Evolutionary conservation across 92 coral and sea anemone species (phyloP).

Genomic region (Nematostella vectensis): DNA sequence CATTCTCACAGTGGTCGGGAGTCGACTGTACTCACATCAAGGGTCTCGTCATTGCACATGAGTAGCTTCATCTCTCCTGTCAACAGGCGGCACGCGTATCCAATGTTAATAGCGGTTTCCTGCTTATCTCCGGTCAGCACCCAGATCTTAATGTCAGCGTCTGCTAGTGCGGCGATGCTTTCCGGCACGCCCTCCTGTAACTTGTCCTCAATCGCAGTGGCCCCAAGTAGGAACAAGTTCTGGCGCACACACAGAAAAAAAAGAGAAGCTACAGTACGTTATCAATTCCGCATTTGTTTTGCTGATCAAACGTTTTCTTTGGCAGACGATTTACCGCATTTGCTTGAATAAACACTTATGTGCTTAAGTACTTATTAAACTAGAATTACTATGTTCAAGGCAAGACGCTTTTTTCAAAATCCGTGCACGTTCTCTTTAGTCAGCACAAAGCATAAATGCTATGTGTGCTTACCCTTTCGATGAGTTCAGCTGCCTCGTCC

Average conservation of each 20-base stretch:
- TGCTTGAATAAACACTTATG: too few relatives aligned
- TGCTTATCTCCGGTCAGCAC: conserved; percentile 97
- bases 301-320: too few relatives aligned
- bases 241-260: conserved; percentile 23
- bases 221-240: conserved; percentile 95
- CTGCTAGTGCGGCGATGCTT: conserved; percentile 95
- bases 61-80: conserved; percentile 89
- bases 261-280: not conserved
- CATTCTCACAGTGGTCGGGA: too few relatives aligned
- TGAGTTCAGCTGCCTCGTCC: conserved; percentile 90
- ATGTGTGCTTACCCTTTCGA: conserved; percentile 61
- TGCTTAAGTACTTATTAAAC: too few relatives aligned
- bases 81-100: conserved; percentile 87
- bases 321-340: too few relatives aligned
- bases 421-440: too few relatives aligned
- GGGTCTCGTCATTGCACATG: conserved; percentile 72
- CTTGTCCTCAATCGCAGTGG: conserved; percentile 99
- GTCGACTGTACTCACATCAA: conserved; percentile 57
- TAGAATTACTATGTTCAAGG: too few relatives aligned
- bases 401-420: too few relatives aligned
- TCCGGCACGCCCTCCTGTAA: conserved; percentile 99
- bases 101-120: conserved; percentile 97
- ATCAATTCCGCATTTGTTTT: too few relatives aligned
- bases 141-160: conserved; percentile 98
- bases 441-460: too few relatives aligned